Conservation (phyloP, 2,888 invertebrate species). For the Ceramica pisi region DNA sequence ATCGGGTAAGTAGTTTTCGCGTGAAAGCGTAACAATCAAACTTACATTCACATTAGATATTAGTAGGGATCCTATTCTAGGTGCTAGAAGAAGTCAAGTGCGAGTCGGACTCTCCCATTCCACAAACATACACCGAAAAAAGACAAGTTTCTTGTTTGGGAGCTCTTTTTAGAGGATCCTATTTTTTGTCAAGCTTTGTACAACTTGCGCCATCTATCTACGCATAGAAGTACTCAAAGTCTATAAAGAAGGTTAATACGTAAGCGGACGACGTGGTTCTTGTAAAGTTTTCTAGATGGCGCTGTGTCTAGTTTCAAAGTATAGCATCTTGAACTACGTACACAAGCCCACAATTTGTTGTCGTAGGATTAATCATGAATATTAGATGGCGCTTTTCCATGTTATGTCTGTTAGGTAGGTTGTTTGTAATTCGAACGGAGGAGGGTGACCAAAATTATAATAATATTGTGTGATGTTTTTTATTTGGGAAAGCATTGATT, state of each 20-base stretch:
- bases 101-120: too few relatives aligned
- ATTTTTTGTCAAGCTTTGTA: neutral
- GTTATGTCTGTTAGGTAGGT: neutral
- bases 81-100: too few relatives aligned
- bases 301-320: neutral
- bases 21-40: too few relatives aligned
- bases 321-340: accelerated
- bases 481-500: too few relatives aligned
- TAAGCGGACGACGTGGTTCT: neutral
- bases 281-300: constrained; percentile 12
- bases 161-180: neutral
- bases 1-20: too few relatives aligned
- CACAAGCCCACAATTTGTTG: neutral
- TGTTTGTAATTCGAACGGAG: neutral
- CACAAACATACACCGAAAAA: too few relatives aligned
- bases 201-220: constrained; percentile 20
- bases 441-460: neutral
- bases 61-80: too few relatives aligned
- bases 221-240: neutral
- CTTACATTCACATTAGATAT: too few relatives aligned
- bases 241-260: accelerated
- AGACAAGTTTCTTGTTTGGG: too few relatives aligned
- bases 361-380: neutral
- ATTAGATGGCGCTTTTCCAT: constrained; percentile 31
- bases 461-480: too few relatives aligned